These are phyloP conservation scores for Listronotus bonariensis DNA, from an alignment of 1,140 invertebrate genomes.

Conservation along the genomic window DNA sequence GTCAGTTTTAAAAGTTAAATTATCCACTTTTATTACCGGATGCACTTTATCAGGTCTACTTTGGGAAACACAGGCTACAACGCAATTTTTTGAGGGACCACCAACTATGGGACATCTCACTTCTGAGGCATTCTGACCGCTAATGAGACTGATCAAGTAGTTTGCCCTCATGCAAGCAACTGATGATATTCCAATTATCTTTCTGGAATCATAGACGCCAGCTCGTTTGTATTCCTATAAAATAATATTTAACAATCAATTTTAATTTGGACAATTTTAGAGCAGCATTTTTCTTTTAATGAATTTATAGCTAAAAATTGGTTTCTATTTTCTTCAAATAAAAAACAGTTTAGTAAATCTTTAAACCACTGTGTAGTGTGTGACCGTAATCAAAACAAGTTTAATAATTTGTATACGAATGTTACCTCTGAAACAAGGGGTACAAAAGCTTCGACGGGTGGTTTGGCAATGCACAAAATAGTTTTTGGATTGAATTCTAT, in stretches of 20 bases:
- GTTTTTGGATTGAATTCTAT: conserved; percentile 50
- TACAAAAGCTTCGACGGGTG: conserved; percentile 49
- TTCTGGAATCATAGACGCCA: conserved; percentile 46
- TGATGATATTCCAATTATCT: conserved; percentile 50
- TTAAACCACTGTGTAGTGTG: too few relatives aligned
- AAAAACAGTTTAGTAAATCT: too few relatives aligned
- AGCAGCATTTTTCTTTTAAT: too few relatives aligned
- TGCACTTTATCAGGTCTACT: conserved; percentile 38
- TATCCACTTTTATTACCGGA: conserved; percentile 40
- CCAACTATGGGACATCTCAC: conserved; percentile 47
- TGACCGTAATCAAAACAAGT: too few relatives aligned
- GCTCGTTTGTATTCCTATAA: conserved; percentile 50
- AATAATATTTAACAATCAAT: too few relatives aligned
- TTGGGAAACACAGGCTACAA: conserved; percentile 46
- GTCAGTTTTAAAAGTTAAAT: neutral
- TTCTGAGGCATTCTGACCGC: conserved; percentile 34
- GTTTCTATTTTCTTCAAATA: too few relatives aligned
- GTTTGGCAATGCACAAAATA: conserved; percentile 49
- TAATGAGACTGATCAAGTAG: conserved; percentile 36
- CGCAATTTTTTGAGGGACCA: conserved; percentile 39
- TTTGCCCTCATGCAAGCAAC: conserved; percentile 46
- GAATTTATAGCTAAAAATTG: too few relatives aligned
- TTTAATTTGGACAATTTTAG: too few relatives aligned
- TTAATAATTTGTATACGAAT: neutral
- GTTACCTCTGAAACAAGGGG: conserved; percentile 50